Base-by-base conservation (phyloP, 1,140 invertebrate species). In the Drosophila erecta region DNA sequence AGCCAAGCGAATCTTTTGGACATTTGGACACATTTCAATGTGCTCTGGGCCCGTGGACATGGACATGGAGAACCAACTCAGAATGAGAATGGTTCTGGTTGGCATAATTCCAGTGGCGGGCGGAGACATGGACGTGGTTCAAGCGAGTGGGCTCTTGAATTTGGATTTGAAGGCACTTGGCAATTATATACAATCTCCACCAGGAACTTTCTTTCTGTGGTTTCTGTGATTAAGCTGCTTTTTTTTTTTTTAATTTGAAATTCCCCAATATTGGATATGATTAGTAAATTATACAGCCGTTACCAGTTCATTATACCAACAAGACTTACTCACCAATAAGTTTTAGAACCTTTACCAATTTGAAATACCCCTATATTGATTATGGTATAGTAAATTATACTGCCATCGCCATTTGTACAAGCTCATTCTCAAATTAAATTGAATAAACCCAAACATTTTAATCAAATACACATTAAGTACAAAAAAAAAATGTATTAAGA, bases 1-100 rank as follows among this genome's bases (percentile, higher is more conserved):
- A 83, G 27, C 83, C 71, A 89, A 87, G 79, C 83, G 79, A 41
- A 71, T 53, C 62, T 78, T 89, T 89, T 83, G 78, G 79, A 73
- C 76, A 87, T 73, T 84, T 37, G 11, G 11, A 14, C 12, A 14
- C 12, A 14, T 14, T 30, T 77, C 22, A 40, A 53, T 20, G 38
- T 59, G 64, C 38, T 49, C 59, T 43, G 62, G 56, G 43, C 55
- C 57, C n/a, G 46, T 64, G 59, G 41, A 66, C 59, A 30, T 44
- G 59, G 59, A 65, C 49, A 35, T 60, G 51, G 54, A 38, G 49
- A 37, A 20, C 35, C 30, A 12, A 27, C 46, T 79, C 50, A 60
- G 49, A 79, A 46, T 33, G 50, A 69, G 66, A 87, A 79, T 62
- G 76, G 76, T 89, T 87, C 83, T 87, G 83, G 53, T 77, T 75